phyloP scores from a whole-genome alignment of 2,888 invertebrate species.

The Osmoderma eremita region DNA sequence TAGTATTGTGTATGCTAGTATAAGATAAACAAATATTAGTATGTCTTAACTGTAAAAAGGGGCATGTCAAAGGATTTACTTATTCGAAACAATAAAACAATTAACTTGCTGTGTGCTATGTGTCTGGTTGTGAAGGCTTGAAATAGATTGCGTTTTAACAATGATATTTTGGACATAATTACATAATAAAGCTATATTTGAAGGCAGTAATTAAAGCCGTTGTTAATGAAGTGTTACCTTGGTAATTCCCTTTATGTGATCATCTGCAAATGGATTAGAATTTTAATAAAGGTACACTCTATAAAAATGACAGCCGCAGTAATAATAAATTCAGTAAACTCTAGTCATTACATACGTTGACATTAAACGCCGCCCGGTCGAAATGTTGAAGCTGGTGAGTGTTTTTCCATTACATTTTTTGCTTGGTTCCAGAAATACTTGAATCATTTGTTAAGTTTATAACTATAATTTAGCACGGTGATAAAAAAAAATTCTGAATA shows the following conservation, averaged over 20 bases:
- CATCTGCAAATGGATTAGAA: slow-evolving; percentile 29
- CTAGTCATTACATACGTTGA: slow-evolving; percentile 22
- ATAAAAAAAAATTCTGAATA: background rate
- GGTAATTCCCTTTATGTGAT: slow-evolving; percentile 33
- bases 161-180: slow-evolving; percentile 30
- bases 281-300: slow-evolving; percentile 30
- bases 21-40: background rate
- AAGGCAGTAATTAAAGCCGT: slow-evolving; percentile 12
- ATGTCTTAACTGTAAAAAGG: slow-evolving; percentile 15
- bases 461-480: background rate
- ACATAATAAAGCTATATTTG: slow-evolving; percentile 27
- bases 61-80: slow-evolving; percentile 11
- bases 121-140: background rate
- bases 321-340: slow-evolving; percentile 21
- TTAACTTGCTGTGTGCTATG: background rate
- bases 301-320: slow-evolving; percentile 16
- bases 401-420: slow-evolving; percentile 5
- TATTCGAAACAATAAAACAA: slow-evolving; percentile 17
- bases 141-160: slow-evolving; percentile 13
- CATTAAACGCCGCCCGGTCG: slow-evolving; percentile 6
- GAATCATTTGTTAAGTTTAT: background rate
- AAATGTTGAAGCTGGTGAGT: slow-evolving; percentile 38
- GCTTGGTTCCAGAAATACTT: background rate
- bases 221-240: slow-evolving; percentile 16
- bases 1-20: too few species aligned